Evolutionary conservation across 1,140 invertebrate genomes (phyloP).

Genomic region (Amyelois transitella): DNA sequence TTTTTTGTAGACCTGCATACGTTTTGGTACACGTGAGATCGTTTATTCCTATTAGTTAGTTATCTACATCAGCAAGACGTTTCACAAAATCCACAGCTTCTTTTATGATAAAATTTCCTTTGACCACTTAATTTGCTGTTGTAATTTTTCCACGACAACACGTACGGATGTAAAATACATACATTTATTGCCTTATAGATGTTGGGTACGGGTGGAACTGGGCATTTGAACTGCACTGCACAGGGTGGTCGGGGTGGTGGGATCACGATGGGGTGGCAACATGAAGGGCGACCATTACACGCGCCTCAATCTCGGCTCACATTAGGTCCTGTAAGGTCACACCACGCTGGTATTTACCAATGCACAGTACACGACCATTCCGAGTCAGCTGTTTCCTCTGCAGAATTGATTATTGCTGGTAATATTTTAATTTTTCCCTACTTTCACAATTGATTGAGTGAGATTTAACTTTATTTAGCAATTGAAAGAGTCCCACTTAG

Average conservation of each 20-base stretch:
- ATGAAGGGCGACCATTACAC: conserved; percentile 56
- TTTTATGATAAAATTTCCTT: no score
- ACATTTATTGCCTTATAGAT: conserved; percentile 27
- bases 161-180: no score
- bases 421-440: conserved; percentile 22
- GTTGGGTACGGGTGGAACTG: conserved; percentile 54
- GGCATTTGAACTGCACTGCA: conserved; percentile 57
- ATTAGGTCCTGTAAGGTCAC: conserved; percentile 50
- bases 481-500: no score
- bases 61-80: no score
- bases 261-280: conserved; percentile 58
- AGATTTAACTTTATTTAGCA: no score
- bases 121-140: no score
- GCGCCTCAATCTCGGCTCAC: conserved; percentile 48
- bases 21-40: no score
- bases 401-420: conserved; percentile 64
- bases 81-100: no score
- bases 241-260: conserved; percentile 52
- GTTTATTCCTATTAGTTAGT: no score
- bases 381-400: conserved; percentile 51
- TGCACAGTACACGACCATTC: conserved; percentile 60
- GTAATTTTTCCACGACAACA: no score
- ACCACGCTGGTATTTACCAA: conserved; percentile 59
- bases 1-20: no score
- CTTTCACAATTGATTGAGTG: no score